Evolutionary conservation across 2,113 vertebrate genomes (phyloP).

Genomic region (Heliornis fulica): DNA sequence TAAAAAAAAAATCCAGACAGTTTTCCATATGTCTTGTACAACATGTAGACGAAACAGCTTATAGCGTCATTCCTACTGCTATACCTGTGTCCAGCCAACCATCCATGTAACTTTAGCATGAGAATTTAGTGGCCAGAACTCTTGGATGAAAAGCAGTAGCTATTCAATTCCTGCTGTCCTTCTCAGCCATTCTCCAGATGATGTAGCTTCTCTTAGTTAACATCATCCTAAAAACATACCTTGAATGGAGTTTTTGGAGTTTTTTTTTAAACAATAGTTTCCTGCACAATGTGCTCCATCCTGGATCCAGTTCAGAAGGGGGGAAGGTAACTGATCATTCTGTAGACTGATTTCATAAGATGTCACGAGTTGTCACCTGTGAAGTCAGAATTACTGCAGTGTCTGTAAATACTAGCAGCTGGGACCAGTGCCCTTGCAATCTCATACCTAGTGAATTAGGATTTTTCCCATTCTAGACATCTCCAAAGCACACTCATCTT

Average conservation of each 20-base stretch:
- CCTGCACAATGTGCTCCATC: background rate
- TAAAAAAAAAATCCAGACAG: background rate
- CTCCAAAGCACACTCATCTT: background rate
- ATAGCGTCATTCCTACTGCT: background rate
- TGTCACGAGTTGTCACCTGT: background rate
- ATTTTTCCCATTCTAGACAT: background rate
- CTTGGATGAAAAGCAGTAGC: background rate
- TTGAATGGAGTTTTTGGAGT: background rate
- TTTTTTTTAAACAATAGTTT: background rate
- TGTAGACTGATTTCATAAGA: background rate
- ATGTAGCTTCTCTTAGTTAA: background rate
- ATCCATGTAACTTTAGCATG: background rate
- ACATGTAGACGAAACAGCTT: background rate
- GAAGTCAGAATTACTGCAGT: background rate
- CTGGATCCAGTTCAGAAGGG: background rate
- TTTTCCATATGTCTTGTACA: background rate
- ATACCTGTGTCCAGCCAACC: background rate
- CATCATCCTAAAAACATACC: background rate
- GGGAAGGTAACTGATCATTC: background rate
- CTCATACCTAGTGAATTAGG: background rate
- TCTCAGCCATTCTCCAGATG: background rate
- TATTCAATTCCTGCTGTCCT: background rate
- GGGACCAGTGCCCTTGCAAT: background rate
- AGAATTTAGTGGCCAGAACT: background rate
- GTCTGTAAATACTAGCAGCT: conserved; percentile 10